phyloP scores from a whole-genome alignment of 2,888 invertebrate genomes.

The Spatulosminthurus flaviceps region DNA sequence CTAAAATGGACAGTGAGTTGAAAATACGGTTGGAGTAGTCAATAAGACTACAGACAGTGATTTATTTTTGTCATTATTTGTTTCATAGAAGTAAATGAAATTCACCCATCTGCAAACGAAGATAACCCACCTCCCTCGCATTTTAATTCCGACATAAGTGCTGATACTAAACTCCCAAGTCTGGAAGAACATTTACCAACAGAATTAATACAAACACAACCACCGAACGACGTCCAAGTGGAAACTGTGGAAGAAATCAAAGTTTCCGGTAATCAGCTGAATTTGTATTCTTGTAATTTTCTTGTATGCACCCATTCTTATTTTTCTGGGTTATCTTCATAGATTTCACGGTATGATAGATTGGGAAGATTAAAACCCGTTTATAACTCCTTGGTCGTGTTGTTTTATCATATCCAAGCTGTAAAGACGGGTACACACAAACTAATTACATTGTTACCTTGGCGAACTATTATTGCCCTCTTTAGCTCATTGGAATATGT shows the following conservation, averaged over 20 bases:
- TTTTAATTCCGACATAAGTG: background rate
- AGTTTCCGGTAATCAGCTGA: no score
- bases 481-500: no score
- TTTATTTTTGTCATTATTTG: background rate
- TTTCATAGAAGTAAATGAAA: background rate
- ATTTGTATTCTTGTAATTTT: no score
- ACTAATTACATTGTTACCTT: no score
- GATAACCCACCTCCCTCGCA: background rate
- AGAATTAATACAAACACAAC: no score
- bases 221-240: no score
- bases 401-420: conserved; percentile 9
- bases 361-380: conserved; percentile 24
- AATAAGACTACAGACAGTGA: background rate
- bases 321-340: background rate
- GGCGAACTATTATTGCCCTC: no score
- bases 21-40: background rate
- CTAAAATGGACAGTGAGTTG: conserved; percentile 25
- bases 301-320: background rate
- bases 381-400: conserved; percentile 39
- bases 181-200: no score
- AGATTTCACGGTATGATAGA: conserved; percentile 14
- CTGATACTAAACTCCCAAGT: background rate
- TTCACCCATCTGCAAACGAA: background rate
- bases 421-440: conserved; percentile 23
- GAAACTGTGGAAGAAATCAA: no score